A percentile compares a stretch with the other conserved stretches of the same genome.
These are phyloP conservation scores for Probosciger aterrimus DNA, from an alignment of 2,113 vertebrate species.

Conservation along the genomic window DNA sequence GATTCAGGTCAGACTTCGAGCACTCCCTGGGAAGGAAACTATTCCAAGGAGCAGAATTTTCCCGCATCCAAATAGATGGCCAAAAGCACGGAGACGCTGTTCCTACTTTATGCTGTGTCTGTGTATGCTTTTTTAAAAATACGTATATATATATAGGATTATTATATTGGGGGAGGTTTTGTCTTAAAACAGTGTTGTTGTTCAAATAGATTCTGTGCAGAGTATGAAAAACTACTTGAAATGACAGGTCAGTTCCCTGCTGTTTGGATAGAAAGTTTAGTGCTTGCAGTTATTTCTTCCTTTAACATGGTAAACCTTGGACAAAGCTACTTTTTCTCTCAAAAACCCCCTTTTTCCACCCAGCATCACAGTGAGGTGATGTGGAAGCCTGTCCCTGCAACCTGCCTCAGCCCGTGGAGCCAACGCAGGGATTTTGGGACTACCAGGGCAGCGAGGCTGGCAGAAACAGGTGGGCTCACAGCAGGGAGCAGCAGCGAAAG, in stretches of 20 bases:
- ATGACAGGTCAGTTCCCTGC: neutral
- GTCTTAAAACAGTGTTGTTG: neutral
- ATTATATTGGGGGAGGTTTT: neutral
- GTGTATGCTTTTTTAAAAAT: neutral
- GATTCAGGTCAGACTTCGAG: neutral
- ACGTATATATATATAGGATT: neutral
- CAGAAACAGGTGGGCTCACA: slow-evolving; percentile 69
- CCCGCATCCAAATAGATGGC: neutral
- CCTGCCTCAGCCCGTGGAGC: neutral
- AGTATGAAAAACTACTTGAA: neutral
- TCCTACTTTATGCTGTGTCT: neutral
- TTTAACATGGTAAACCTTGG: neutral
- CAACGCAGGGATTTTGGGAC: neutral
- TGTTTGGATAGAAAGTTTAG: neutral
- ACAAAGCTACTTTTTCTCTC: neutral
- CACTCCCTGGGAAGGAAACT: neutral
- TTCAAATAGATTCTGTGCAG: neutral
- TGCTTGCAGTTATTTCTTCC: neutral
- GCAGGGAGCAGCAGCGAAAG: slow-evolving; percentile 31
- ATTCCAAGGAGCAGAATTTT: neutral
- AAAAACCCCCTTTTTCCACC: neutral
- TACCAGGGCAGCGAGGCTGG: slow-evolving; percentile 16
- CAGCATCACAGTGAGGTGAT: accelerated
- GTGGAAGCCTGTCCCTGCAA: neutral
- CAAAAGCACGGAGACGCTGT: neutral